Conservation (phyloP, 1,140 invertebrate genomes). For the Trichogramma pretiosum region DNA sequence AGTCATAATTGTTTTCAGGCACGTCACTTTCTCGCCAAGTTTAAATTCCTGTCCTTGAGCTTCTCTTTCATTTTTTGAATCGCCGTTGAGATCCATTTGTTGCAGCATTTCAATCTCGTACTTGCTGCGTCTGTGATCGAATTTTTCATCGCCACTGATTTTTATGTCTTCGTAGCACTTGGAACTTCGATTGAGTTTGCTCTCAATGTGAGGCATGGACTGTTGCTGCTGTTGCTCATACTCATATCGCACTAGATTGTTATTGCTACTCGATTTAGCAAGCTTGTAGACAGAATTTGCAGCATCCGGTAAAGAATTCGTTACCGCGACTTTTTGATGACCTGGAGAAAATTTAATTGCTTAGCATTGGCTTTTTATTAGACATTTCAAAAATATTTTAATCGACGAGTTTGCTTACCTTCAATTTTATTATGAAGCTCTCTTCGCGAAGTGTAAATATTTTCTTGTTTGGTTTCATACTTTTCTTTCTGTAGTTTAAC, state of each 20-base stretch:
- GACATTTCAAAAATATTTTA: not conserved
- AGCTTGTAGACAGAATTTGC: slow-evolving; percentile 34
- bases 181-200: slow-evolving; percentile 25
- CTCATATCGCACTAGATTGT: slow-evolving; percentile 31
- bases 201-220: slow-evolving; percentile 26
- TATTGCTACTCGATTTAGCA: slow-evolving; percentile 33
- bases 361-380: slow-evolving; percentile 4
- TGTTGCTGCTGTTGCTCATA: slow-evolving; percentile 32
- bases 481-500: slow-evolving; percentile 41
- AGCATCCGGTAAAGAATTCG: slow-evolving; percentile 32
- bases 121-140: slow-evolving; percentile 34
- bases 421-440: slow-evolving; percentile 39
- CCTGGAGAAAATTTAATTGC: not conserved
- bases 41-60: slow-evolving; percentile 44
- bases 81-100: slow-evolving; percentile 16
- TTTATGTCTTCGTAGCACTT: slow-evolving; percentile 28
- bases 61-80: slow-evolving; percentile 24
- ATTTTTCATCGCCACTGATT: slow-evolving; percentile 23
- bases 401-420: slow-evolving; percentile 5
- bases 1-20: slow-evolving; percentile 39
- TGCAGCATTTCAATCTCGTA: slow-evolving; percentile 27
- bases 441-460: slow-evolving; percentile 33
- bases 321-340: slow-evolving; percentile 33
- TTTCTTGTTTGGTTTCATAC: slow-evolving; percentile 40
- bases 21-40: slow-evolving; percentile 48